A percentile compares a stretch with the other conserved stretches of the same genome.
Conservation (phyloP, 2,113 vertebrate species). For the Thinocorus orbignyianus region DNA sequence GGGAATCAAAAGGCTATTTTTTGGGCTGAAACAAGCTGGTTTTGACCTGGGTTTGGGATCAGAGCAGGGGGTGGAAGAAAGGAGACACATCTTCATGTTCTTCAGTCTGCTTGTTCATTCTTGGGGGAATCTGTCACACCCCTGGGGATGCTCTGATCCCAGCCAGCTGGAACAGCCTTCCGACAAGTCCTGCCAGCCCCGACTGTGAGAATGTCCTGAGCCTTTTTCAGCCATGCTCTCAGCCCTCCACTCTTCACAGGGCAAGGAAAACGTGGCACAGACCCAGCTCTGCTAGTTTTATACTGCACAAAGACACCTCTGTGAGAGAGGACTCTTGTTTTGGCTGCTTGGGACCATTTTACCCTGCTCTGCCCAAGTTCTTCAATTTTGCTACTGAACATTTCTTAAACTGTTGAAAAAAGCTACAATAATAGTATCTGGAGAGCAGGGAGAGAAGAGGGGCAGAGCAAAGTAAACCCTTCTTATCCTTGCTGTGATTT, state of each 20-base stretch:
- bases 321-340: conserved; percentile 42
- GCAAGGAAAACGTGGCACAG: conserved; percentile 52
- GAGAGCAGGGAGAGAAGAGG: neutral
- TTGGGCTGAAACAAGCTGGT: neutral
- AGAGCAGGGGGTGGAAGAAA: conserved; percentile 35
- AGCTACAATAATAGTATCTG: neutral
- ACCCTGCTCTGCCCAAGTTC: conserved; percentile 21
- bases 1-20: conserved; percentile 22
- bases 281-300: conserved; percentile 49
- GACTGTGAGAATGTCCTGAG: conserved; percentile 68
- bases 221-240: conserved; percentile 64
- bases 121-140: conserved; percentile 66
- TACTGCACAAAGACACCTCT: conserved; percentile 57
- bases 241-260: conserved; percentile 50
- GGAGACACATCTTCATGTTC: conserved; percentile 60
- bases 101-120: conserved; percentile 60
- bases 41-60: conserved; percentile 42
- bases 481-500: neutral
- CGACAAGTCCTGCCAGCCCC: neutral
- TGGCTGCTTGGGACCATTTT: conserved; percentile 35
- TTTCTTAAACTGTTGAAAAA: conserved; percentile 18
- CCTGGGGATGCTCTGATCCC: conserved; percentile 57
- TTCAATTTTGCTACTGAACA: conserved; percentile 35
- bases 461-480: neutral
- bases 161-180: conserved; percentile 60